Percentiles rank a stretch among this genome's conserved stretches.
Evolutionary conservation across 2,797 vertebrate species (phyloP).

Genomic region (Borostomias antarcticus): DNA sequence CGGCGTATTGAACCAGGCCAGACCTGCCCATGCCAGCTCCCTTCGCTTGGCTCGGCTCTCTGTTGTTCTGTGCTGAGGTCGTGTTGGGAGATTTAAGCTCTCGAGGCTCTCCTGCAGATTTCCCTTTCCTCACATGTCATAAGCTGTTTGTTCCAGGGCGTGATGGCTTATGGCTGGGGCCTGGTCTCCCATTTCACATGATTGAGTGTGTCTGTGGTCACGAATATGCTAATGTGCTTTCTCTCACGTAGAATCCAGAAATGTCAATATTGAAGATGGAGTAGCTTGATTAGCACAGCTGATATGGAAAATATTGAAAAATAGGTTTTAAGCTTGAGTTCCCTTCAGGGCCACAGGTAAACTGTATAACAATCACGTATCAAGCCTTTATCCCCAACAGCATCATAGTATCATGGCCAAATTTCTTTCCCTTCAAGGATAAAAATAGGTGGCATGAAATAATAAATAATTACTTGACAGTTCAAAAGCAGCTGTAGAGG

Average conservation of each 20-base stretch:
- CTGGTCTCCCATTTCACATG: slow-evolving; percentile 54
- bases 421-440: not conserved
- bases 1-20: slow-evolving; percentile 26
- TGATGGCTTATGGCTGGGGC: slow-evolving; percentile 44
- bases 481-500: slow-evolving; percentile 5
- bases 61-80: slow-evolving; percentile 13
- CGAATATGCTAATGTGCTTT: slow-evolving; percentile 59
- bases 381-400: slow-evolving; percentile 29
- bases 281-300: slow-evolving; percentile 42
- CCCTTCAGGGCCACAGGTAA: slow-evolving; percentile 34
- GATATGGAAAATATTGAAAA: slow-evolving; percentile 32
- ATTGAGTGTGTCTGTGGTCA: slow-evolving; percentile 48
- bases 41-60: not conserved
- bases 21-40: slow-evolving; percentile 9
- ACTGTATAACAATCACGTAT: slow-evolving; percentile 38
- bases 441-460: slow-evolving; percentile 3
- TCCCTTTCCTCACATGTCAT: slow-evolving; percentile 50
- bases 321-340: slow-evolving; percentile 29
- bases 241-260: slow-evolving; percentile 47
- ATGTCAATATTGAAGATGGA: slow-evolving; percentile 46
- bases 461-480: slow-evolving; percentile 15
- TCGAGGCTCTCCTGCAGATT: slow-evolving; percentile 20
- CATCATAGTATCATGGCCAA: slow-evolving; percentile 4
- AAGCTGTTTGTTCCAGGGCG: slow-evolving; percentile 47
- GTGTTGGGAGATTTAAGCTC: slow-evolving; percentile 31